A percentile compares a stretch with the other conserved stretches of the same genome.
Evolutionary conservation across 2,113 vertebrate species (phyloP).

Genomic region (Larimichthys crocea): DNA sequence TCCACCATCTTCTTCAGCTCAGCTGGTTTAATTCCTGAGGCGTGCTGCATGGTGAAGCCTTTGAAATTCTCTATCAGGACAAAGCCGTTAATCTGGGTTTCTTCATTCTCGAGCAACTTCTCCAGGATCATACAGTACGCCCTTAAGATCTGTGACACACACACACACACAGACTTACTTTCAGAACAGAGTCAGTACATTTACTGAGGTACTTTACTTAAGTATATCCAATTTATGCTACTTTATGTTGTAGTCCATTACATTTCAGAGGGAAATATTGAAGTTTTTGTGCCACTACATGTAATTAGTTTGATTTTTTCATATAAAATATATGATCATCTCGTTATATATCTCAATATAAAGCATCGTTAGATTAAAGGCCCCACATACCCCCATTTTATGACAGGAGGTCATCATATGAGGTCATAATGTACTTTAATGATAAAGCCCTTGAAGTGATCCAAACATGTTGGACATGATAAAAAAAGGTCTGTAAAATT

Average conservation of each 20-base stretch:
- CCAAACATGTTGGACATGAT: neutral
- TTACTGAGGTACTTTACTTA: neutral
- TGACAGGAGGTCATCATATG: neutral
- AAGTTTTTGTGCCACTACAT: neutral
- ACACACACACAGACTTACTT: neutral
- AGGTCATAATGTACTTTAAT: neutral
- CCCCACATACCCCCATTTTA: neutral
- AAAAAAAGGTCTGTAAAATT: neutral
- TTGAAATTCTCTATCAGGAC: slow-evolving; percentile 98
- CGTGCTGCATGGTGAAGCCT: slow-evolving; percentile 98
- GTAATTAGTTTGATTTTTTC: neutral
- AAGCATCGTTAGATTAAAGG: neutral
- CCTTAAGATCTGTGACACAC: slow-evolving; percentile 88
- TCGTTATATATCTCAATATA: too few relatives aligned
- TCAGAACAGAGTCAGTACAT: neutral
- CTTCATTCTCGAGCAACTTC: slow-evolving; percentile 95
- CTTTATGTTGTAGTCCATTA: neutral
- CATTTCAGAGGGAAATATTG: neutral
- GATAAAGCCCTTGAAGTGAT: neutral
- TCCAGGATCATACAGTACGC: slow-evolving; percentile 98
- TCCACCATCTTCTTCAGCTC: slow-evolving; percentile 99
- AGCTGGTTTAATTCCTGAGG: slow-evolving; percentile 91
- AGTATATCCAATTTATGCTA: neutral
- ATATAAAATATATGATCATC: neutral
- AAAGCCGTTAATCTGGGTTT: slow-evolving; percentile 98